Evolutionary conservation across 2,797 vertebrate species (phyloP).

Genomic region (Erethizon dorsatum): DNA sequence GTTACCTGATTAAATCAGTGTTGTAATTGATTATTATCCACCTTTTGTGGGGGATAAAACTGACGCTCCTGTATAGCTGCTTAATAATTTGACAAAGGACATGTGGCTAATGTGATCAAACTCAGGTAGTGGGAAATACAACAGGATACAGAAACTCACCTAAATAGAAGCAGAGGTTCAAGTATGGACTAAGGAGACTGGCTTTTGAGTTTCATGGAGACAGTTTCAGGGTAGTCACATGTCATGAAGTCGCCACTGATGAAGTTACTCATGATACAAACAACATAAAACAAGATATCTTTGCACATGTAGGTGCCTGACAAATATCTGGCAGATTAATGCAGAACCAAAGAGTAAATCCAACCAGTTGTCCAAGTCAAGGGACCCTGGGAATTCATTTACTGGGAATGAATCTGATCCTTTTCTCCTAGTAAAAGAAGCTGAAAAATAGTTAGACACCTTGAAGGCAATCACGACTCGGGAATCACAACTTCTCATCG

Average conservation of each 20-base stretch:
- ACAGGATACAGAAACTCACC: neutral
- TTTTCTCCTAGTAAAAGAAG: neutral
- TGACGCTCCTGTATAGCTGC: neutral
- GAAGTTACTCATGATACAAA: neutral
- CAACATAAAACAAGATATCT: neutral
- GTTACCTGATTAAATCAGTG: neutral
- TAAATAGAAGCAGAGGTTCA: neutral
- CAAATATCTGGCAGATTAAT: neutral
- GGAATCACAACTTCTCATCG: neutral
- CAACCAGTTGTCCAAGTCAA: neutral
- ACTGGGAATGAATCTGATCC: neutral
- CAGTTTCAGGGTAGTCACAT: no score
- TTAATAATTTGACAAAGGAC: constrained; percentile 24
- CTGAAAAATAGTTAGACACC: neutral
- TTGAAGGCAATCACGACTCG: neutral
- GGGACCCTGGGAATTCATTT: neutral
- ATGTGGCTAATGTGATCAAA: neutral
- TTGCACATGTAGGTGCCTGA: neutral
- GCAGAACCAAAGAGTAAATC: neutral
- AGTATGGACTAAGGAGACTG: neutral
- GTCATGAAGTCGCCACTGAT: neutral
- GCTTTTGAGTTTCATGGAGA: neutral
- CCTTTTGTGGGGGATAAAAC: constrained; percentile 41
- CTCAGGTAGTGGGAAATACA: neutral
- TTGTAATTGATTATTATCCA: neutral